These are phyloP conservation scores for Carposina sasakii DNA, from an alignment of 1,140 invertebrate species.

Conservation along the genomic window DNA sequence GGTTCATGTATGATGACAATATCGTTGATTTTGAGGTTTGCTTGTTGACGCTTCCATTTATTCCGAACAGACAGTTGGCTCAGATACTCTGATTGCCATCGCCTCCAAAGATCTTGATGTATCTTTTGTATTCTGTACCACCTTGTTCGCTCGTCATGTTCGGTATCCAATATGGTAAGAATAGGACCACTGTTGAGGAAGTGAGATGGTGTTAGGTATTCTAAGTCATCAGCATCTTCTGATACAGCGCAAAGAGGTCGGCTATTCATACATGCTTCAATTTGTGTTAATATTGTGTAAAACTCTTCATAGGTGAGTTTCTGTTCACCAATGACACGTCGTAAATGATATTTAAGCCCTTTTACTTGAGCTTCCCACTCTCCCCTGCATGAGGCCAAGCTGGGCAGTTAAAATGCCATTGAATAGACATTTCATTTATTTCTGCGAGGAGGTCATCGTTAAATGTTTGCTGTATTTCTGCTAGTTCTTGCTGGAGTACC, in stretches of 20 bases:
- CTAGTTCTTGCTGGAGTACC: constrained; percentile 5
- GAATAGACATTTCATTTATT: constrained; percentile 11
- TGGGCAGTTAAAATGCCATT: constrained; percentile 46
- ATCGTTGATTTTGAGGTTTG: constrained; percentile 10
- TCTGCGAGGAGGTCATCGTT: not conserved
- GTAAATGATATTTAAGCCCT: constrained; percentile 36
- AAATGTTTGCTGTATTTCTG: not conserved
- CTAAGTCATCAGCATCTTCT: constrained; percentile 16
- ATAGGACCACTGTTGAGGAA: constrained; percentile 12
- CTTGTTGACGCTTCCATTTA: constrained; percentile 22
- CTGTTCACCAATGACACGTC: constrained; percentile 25
- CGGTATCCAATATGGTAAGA: constrained; percentile 5
- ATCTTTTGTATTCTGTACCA: constrained; percentile 16
- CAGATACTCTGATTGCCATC: constrained; percentile 35
- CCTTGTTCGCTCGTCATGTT: constrained; percentile 3
- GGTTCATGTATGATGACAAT: constrained; percentile 38
- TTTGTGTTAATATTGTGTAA: constrained; percentile 25
- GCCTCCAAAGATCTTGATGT: constrained; percentile 30
- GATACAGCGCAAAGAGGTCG: not conserved
- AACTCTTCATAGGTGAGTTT: constrained; percentile 10
- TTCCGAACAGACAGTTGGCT: constrained; percentile 16
- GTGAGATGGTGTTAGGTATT: constrained; percentile 11
- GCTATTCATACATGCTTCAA: not conserved
- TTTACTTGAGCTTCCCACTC: constrained; percentile 22
- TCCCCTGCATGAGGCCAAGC: constrained; percentile 37